These are phyloP conservation scores for Barypeithes pellucidus DNA, from an alignment of 2,888 invertebrate species.

Conservation along the genomic window DNA sequence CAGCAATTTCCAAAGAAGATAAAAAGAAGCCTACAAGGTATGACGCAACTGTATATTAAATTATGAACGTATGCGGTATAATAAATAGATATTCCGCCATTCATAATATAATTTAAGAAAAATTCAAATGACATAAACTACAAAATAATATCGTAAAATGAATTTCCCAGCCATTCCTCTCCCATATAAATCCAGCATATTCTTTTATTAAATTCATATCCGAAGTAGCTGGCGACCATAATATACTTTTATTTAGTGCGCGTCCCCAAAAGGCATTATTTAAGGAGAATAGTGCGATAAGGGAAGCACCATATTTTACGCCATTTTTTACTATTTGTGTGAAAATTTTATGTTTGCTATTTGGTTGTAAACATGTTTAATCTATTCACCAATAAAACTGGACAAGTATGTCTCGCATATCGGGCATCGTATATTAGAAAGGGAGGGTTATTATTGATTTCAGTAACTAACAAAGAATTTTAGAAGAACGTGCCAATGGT, in stretches of 20 bases:
- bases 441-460: no score
- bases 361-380: constrained; percentile 17
- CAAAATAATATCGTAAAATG: constrained; percentile 38
- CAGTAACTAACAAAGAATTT: no score
- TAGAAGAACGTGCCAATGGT: no score
- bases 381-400: background rate
- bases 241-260: constrained; percentile 45
- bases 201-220: constrained; percentile 48
- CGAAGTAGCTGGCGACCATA: constrained; percentile 42
- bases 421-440: no score
- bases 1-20: no score
- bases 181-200: constrained; percentile 43
- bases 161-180: constrained; percentile 18
- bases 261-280: constrained; percentile 21
- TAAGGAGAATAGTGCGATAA: constrained; percentile 23
- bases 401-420: no score
- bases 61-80: background rate
- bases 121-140: constrained; percentile 31
- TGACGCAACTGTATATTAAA: no score
- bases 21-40: background rate
- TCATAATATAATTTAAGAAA: constrained; percentile 7
- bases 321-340: constrained; percentile 12
- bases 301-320: constrained; percentile 3
- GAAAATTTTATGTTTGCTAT: constrained; percentile 1
- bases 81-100: background rate